Evolutionary conservation across 2,113 vertebrate species (phyloP), one percentile per base, ranked within the genome.

Genomic region (Morphnarchus princeps): DNA sequence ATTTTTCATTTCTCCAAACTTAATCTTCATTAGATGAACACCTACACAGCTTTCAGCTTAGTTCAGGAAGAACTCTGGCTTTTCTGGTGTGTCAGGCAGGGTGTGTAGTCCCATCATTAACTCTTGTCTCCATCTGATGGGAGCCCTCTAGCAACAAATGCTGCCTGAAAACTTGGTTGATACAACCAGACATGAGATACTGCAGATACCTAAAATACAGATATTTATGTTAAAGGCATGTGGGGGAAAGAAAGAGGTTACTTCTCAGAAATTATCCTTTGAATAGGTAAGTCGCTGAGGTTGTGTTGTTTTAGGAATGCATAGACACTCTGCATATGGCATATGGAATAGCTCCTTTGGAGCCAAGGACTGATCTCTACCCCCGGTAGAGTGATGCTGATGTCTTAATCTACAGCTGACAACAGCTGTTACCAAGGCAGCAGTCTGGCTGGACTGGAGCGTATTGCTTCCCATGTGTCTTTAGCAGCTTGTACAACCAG

Each of bases 331-430:
- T 43, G n/a, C n/a, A 47, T 38, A 81, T 22, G 67, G n/a, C n/a
- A 47, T 38, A 81, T 22, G 67, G 82, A 95, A 79, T 3, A 76
- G 79, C 36, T 86, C 63, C 3, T 11, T 13, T 0, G 0, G 59
- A 95, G 79, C 61, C 91, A 95, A 96, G 79, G 43, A 42, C 47
- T 82, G 72, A 67, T 94, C 34, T 88, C 31, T 45, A 25, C 34
- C 43, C 20, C 49, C 50, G 43, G 40, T 70, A 62, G 45, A 74
- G 62, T 59, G 90, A 89, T 45, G 69, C 57, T 96, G 65, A 85
- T 81, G 70, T 92, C 66, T 63, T 85, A 79, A 90, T 82, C 89
- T 58, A 70, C 96, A 97, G 94, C 89, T 96, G 96, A 89, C 90
- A 94, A 70, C 89, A 96, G 95, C 96, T 97, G 93, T 73, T 90